Percentiles rank a stretch among this genome's conserved stretches.
Evolutionary conservation across 2,113 vertebrate genomes (phyloP).

Genomic region (Illadopsis cleaveri): DNA sequence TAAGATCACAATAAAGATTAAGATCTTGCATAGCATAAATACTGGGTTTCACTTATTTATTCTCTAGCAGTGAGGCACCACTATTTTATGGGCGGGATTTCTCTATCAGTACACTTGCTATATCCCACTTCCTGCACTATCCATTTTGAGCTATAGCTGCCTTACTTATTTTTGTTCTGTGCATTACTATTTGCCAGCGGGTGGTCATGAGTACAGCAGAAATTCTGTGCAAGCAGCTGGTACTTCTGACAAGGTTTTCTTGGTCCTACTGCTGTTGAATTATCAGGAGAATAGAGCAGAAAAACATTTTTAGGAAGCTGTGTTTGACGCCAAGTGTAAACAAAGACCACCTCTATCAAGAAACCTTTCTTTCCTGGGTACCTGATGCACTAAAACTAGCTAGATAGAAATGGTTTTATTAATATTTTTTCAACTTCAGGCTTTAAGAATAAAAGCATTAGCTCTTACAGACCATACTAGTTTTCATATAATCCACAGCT

Average conservation of each 20-base stretch:
- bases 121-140: neutral
- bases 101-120: neutral
- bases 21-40: neutral
- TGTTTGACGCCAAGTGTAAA: slow-evolving; percentile 37
- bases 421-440: slow-evolving; percentile 40
- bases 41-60: neutral
- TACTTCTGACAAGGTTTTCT: neutral
- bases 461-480: neutral
- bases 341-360: neutral
- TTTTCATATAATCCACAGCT: slow-evolving; percentile 48
- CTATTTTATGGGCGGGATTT: neutral
- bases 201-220: slow-evolving; percentile 9
- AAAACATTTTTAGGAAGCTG: slow-evolving; percentile 32
- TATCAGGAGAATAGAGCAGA: slow-evolving; percentile 23
- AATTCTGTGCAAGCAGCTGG: neutral
- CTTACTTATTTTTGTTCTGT: neutral
- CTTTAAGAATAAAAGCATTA: slow-evolving; percentile 54
- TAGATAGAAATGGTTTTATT: slow-evolving; percentile 49
- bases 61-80: neutral
- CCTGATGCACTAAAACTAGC: neutral
- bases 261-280: slow-evolving; percentile 22
- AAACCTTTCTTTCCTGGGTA: slow-evolving; percentile 14
- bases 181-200: neutral
- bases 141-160: neutral
- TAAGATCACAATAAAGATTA: slow-evolving; percentile 25